Base-by-base conservation (phyloP, 1,140 invertebrate species). In the Adoxophyes honmai region DNA sequence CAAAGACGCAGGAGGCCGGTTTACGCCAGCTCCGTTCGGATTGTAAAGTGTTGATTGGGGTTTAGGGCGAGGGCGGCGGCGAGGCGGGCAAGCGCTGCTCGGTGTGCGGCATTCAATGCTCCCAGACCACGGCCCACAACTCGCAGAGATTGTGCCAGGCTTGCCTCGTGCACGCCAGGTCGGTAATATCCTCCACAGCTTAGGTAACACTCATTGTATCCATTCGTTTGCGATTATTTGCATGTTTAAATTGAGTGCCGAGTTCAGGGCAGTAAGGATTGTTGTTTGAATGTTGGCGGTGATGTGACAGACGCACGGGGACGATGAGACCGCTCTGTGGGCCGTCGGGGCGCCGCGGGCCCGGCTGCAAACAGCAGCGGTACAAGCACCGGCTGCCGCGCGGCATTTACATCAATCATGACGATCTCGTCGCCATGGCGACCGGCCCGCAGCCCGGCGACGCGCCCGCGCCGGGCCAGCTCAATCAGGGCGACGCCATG, bases 341-440 rank as follows among this genome's bases (percentile, higher is more conserved):
- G 89, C 76, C 94, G 90, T 73, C 88, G 58, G 90, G 87, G 52
- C 71, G 88, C 44, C 83, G 88, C 63, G 86, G 87, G 57, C 81
- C 89, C 66, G 88, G 80, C 59, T 67, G 78, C 71, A 92, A 93
- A 86, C 91, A 92, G 73, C 93, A 93, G 83, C 92, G 95, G 44
- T 94, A 97, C 91, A 97, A 97, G 89, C 93, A 96, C 75, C 96
- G 96, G 80, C 96, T 98, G 62, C 98, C 98, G 28, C 93, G 96
- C 64, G 98, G 98, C 85, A 98, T 99, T 94, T 96, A 97, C 90
- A 95, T 99, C 81, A 98, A 98, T 91, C 95, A 98, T 85, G 97
- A 98, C 86, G 98, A 98, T 91, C 92, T 99, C 71, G 93, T 96
- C 57, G 93, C 95, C 44, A 93, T 98, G 90, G 97, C 96, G 34